Base-by-base conservation (phyloP, 2,888 invertebrate species). In the Gymnocheta viridis region DNA sequence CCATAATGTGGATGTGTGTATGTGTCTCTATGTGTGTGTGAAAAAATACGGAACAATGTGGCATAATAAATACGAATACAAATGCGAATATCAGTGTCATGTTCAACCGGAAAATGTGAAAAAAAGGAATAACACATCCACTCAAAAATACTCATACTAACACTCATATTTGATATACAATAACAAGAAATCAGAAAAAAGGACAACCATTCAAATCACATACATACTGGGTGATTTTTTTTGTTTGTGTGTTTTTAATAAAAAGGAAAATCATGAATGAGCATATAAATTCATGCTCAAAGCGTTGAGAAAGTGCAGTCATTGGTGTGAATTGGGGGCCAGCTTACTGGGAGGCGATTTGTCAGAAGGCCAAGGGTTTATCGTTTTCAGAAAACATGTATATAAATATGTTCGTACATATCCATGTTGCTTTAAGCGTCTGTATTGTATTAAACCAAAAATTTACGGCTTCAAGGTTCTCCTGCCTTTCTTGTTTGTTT, bases 71-170 rank as follows among this genome's bases (percentile, higher is more conserved):
- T 47, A 17, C 17, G n/a, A 27, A 62, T 51, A 60, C 32, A 58
- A 69, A 78, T 51, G 22, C 32, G 29, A 62, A 66, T 56, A 67
- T 66, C 72, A 58, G 67, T 73, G 58, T 73, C 66, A 58, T 73
- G 38, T 66, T 44, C 44, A 51, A 62, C 44, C 44, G 51, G 56
- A 66, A 44, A 70, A n/a, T 35, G 60, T 32, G 27, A 62, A 62
- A 35, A 6, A 9, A 24, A 19, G 47, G 9, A 32, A 9, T 22
- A 14, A 38, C 29, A 14, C 44, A 70, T 14, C 27, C n/a, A n/a
- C 22, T 32, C 32, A 4, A 2, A 22, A 49, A 69, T 10, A 38
- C 54, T 54, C 4, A 44, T 17, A 64, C 32, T 27, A 38, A 56
- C 19, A 17, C 14, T 49, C 32, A 44, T 35, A 38, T 67, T 49